Conservation (phyloP, 2,113 vertebrate species). For the Campylorhamphus procurvoides region DNA sequence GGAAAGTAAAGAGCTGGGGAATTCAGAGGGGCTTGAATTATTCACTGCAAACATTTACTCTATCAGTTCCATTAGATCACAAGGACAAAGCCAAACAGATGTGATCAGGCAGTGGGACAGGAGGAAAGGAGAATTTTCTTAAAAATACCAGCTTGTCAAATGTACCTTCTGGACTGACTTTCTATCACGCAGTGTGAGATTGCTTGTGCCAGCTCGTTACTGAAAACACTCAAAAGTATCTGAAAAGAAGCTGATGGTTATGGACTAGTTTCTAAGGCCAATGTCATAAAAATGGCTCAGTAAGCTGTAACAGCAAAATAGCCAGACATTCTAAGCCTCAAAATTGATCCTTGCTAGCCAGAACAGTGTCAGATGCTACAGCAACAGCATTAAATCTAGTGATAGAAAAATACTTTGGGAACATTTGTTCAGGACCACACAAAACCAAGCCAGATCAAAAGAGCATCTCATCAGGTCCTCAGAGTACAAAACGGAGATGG, state of each 20-base stretch:
- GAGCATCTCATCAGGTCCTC: background rate
- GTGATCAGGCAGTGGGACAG: background rate
- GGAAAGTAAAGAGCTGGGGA: background rate
- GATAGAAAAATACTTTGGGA: background rate
- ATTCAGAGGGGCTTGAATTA: background rate
- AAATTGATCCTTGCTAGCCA: background rate
- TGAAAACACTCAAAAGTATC: background rate
- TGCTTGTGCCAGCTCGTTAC: background rate
- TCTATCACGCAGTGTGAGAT: background rate
- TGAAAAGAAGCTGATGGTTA: background rate
- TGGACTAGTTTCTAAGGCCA: background rate
- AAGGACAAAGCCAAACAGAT: background rate
- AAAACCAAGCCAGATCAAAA: background rate
- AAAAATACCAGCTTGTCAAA: background rate
- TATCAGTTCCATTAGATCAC: background rate
- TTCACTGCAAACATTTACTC: background rate
- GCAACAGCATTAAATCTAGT: background rate
- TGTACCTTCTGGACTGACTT: background rate
- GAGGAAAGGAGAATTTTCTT: background rate
- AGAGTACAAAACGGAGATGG: background rate
- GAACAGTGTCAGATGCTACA: background rate
- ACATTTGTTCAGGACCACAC: background rate
- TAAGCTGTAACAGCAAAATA: background rate
- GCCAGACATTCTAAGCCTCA: background rate
- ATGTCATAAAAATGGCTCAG: background rate